Percentiles rank a stretch among this genome's conserved stretches.
Conservation (phyloP, 2,888 invertebrate species). For the Parnassius apollo region DNA sequence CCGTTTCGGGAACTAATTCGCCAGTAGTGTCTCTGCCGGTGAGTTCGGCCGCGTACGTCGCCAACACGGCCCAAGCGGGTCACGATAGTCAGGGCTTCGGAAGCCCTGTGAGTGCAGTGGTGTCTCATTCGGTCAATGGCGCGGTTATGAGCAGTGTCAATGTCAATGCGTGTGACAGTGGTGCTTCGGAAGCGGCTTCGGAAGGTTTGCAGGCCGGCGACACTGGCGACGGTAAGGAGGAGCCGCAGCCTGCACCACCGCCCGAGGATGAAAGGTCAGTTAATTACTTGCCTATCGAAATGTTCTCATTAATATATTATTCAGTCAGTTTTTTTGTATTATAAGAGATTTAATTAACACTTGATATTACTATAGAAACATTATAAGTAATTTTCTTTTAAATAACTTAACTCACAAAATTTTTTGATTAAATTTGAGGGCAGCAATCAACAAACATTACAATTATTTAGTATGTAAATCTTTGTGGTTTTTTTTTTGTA, state of each 20-base stretch:
- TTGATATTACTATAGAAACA: too few species aligned
- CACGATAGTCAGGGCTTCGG: conserved; percentile 76
- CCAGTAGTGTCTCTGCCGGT: conserved; percentile 77
- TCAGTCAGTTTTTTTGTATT: too few species aligned
- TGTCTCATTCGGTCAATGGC: conserved; percentile 73
- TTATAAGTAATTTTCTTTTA: too few species aligned
- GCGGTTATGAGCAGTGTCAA: conserved; percentile 72
- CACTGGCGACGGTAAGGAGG: conserved; percentile 71
- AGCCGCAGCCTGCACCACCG: conserved; percentile 54
- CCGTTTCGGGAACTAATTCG: conserved; percentile 77
- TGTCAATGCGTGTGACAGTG: conserved; percentile 75
- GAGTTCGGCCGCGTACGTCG: conserved; percentile 63
- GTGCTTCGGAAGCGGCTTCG: conserved; percentile 59
- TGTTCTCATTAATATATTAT: too few species aligned
- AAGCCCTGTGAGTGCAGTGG: conserved; percentile 73
- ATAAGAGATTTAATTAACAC: too few species aligned
- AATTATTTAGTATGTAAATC: too few species aligned
- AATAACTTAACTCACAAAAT: too few species aligned
- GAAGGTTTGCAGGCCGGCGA: conserved; percentile 65
- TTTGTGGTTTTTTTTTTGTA: too few species aligned
- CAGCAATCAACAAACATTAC: too few species aligned
- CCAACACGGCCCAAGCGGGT: conserved; percentile 57
- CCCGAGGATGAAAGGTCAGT: conserved; percentile 79
- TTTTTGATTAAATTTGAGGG: too few species aligned
- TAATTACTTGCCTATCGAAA: too few species aligned